Conservation (phyloP, 2,888 invertebrate species). For the Hydriomena furcata region DNA sequence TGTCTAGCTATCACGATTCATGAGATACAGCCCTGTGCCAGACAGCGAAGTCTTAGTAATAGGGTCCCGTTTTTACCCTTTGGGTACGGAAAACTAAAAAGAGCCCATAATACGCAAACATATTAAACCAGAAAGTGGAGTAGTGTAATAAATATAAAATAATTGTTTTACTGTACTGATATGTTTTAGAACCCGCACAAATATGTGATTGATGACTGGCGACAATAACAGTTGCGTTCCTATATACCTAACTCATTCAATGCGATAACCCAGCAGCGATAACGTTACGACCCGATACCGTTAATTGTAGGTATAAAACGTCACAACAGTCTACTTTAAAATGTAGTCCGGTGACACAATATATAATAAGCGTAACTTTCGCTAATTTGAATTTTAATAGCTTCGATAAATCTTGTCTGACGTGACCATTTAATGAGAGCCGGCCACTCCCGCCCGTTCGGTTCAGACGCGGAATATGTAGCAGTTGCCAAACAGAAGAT, state of each 20-base stretch:
- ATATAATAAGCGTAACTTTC: constrained; percentile 50
- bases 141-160: too few relatives aligned
- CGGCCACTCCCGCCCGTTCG: constrained; percentile 35
- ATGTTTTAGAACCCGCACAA: constrained; percentile 8
- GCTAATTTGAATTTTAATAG: constrained; percentile 65
- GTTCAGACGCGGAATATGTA: constrained; percentile 6
- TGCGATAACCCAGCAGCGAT: constrained; percentile 30
- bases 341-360: constrained; percentile 38
- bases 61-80: too few relatives aligned
- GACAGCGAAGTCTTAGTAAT: too few relatives aligned
- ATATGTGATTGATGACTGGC: constrained; percentile 20
- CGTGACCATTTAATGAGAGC: constrained; percentile 46
- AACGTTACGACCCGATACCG: constrained; percentile 23
- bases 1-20: too few relatives aligned
- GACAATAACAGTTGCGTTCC: constrained; percentile 6
- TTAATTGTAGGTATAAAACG: constrained; percentile 1
- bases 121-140: too few relatives aligned
- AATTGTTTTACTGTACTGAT: too few relatives aligned
- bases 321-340: constrained; percentile 31
- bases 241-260: constrained; percentile 25
- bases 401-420: constrained; percentile 49
- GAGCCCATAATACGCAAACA: too few relatives aligned
- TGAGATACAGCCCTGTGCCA: too few relatives aligned
- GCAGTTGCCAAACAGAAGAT: not conserved
- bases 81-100: too few relatives aligned